These are phyloP conservation scores for Megaustenia siamemsis DNA, from an alignment of 2,888 invertebrate species.

Conservation along the genomic window DNA sequence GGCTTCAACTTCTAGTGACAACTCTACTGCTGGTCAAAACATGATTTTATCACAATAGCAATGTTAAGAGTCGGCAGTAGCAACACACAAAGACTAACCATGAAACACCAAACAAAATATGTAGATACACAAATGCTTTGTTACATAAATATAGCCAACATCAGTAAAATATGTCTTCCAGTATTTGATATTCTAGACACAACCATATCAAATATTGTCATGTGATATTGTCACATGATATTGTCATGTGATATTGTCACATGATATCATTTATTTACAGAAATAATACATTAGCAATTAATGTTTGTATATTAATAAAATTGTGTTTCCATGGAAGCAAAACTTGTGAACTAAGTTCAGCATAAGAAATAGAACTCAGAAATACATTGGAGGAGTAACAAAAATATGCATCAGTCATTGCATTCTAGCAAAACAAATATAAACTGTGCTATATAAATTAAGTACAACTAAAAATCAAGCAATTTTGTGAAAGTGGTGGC, in stretches of 20 bases:
- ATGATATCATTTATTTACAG: not conserved
- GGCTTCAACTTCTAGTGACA: too few relatives aligned
- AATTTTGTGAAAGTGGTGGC: not conserved
- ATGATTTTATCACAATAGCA: too few relatives aligned
- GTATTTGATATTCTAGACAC: conserved; percentile 6
- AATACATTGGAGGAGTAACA: too few relatives aligned
- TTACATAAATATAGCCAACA: not conserved
- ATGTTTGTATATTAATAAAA: not conserved
- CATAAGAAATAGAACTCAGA: not conserved
- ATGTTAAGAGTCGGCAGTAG: too few relatives aligned
- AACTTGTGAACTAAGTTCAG: not conserved
- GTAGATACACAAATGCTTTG: not conserved
- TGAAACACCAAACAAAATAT: too few relatives aligned
- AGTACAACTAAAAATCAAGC: not conserved
- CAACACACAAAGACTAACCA: too few relatives aligned
- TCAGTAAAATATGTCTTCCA: not conserved
- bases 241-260: not conserved
- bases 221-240: not conserved
- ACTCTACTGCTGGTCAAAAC: too few relatives aligned
- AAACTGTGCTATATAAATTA: not conserved
- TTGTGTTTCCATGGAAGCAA: not conserved
- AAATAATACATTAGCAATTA: too few relatives aligned
- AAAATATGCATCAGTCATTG: not conserved
- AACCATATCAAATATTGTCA: not conserved
- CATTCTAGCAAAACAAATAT: too few relatives aligned